Evolutionary conservation across 2,113 vertebrate genomes (phyloP).

Genomic region (Zosterops borbonicus): DNA sequence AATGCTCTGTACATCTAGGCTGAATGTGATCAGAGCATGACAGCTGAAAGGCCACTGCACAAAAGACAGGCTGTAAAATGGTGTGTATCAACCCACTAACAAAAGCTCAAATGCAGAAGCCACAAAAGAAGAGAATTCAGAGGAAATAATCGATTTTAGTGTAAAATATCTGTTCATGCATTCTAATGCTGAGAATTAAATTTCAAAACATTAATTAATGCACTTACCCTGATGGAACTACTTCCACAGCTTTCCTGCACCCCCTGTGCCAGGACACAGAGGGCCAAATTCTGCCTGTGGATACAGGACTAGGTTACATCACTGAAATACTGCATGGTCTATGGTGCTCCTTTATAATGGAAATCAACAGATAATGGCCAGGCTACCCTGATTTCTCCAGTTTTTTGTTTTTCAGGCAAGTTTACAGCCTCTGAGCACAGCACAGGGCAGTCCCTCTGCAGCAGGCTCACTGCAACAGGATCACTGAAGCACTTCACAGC

Average conservation of each 20-base stretch:
- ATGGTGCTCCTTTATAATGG: not conserved
- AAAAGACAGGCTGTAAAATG: slow-evolving; percentile 7
- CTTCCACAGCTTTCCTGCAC: not conserved
- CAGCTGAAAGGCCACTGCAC: slow-evolving; percentile 42
- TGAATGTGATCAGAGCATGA: slow-evolving; percentile 15
- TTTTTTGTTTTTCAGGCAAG: not conserved
- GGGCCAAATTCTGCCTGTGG: not conserved
- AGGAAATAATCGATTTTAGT: not conserved
- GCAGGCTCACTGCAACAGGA: not conserved
- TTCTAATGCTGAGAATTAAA: not conserved
- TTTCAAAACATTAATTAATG: not conserved
- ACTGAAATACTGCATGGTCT: not conserved
- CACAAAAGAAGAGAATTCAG: not conserved
- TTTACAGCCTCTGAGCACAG: not conserved
- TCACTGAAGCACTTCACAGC: not conserved
- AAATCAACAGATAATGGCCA: not conserved
- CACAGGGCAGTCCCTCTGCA: not conserved
- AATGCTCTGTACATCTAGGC: not conserved
- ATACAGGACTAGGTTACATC: not conserved
- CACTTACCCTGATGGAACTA: not conserved
- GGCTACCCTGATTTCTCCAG: not conserved
- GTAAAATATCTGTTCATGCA: not conserved
- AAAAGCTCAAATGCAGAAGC: not conserved
- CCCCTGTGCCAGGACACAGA: not conserved
- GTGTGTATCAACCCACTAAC: not conserved